Evolutionary conservation across 2,113 vertebrate genomes (phyloP).

Genomic region (Gymnogyps californianus): DNA sequence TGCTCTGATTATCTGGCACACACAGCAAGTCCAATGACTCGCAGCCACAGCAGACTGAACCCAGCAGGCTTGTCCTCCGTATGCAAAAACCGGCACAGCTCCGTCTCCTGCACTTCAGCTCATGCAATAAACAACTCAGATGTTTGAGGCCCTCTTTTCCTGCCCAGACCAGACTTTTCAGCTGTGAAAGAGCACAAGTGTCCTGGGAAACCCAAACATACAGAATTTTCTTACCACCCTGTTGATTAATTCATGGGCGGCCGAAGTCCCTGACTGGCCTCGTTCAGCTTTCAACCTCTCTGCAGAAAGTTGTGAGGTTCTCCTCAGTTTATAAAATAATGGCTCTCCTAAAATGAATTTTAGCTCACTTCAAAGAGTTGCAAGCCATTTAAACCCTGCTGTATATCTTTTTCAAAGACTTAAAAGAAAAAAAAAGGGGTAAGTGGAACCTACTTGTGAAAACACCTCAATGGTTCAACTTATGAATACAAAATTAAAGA

Average conservation of each 20-base stretch:
- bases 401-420: neutral
- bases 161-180: neutral
- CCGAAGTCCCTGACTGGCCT: neutral
- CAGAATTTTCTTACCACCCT: neutral
- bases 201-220: neutral
- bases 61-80: neutral
- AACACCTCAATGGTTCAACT: neutral
- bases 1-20: neutral
- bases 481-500: neutral
- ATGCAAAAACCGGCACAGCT: neutral
- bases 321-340: neutral
- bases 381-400: neutral
- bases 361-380: neutral
- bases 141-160: neutral
- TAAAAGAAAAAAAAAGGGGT: neutral
- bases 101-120: neutral
- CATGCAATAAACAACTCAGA: neutral
- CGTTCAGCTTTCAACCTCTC: neutral
- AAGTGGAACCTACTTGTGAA: neutral
- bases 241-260: neutral
- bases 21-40: neutral
- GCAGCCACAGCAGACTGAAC: neutral
- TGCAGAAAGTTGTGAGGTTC: neutral
- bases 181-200: neutral
- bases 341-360: neutral